Percentiles rank a stretch among this genome's conserved stretches.
phyloP scores from a whole-genome alignment of 2,888 invertebrate genomes.

The Kryphioiulus occultus region DNA sequence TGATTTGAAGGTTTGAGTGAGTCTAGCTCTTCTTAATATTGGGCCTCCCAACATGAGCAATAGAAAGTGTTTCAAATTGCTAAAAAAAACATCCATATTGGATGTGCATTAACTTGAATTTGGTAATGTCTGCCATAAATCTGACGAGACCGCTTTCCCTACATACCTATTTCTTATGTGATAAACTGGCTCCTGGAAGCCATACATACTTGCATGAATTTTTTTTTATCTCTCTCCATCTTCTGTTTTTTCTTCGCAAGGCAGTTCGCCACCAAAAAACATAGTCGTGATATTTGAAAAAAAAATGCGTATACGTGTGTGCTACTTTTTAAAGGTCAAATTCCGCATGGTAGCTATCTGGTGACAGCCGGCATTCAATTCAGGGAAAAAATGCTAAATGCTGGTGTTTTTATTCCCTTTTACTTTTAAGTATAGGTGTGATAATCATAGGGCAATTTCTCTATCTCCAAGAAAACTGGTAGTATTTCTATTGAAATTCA shows the following conservation, averaged over 20 bases:
- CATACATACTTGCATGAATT: background rate
- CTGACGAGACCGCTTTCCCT: constrained; percentile 29
- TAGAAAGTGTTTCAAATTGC: background rate
- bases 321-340: constrained; percentile 36
- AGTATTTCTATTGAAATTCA: background rate
- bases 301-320: constrained; percentile 15
- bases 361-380: constrained; percentile 31
- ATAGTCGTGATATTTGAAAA: constrained; percentile 13
- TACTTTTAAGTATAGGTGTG: constrained; percentile 9
- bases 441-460: background rate
- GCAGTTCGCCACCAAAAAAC: background rate
- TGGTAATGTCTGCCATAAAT: constrained; percentile 39
- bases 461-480: background rate
- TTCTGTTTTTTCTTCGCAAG: background rate
- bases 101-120: constrained; percentile 15
- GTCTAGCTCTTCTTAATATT: background rate
- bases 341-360: background rate
- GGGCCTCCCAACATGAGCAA: background rate
- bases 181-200: background rate
- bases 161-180: constrained; percentile 28
- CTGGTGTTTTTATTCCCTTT: background rate
- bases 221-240: background rate
- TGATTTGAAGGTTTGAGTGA: too few relatives aligned
- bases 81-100: background rate
- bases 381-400: constrained; percentile 24